phyloP scores from a whole-genome alignment of 1,140 invertebrate genomes.

The Bombus waltoni region DNA sequence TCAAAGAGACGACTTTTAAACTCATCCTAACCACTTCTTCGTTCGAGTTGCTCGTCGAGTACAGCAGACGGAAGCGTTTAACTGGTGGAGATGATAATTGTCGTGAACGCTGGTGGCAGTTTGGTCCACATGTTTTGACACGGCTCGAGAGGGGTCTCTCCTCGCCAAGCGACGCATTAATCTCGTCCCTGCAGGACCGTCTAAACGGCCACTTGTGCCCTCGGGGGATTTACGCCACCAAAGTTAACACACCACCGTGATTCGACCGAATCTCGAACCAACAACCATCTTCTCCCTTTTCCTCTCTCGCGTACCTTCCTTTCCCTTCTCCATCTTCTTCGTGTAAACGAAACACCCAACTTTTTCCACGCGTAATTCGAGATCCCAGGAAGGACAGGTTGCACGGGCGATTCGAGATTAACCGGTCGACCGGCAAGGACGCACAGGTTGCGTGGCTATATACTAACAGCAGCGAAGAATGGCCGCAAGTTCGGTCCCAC shows the following conservation, averaged over 20 bases:
- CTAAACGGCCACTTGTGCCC: constrained; percentile 22
- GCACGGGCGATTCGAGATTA: constrained; percentile 64
- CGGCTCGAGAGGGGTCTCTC: constrained; percentile 27
- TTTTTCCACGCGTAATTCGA: constrained; percentile 60
- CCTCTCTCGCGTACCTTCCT: background rate
- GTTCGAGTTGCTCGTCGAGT: background rate
- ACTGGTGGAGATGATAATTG: constrained; percentile 32
- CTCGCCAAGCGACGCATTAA: constrained; percentile 36
- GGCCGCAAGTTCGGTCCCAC: constrained; percentile 22
- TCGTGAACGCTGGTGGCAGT: constrained; percentile 28
- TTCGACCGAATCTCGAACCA: background rate
- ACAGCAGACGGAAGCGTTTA: constrained; percentile 57
- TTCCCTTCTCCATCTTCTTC: background rate
- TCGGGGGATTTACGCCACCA: constrained; percentile 12
- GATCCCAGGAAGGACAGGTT: constrained; percentile 59
- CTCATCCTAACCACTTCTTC: constrained; percentile 3
- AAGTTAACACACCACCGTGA: background rate
- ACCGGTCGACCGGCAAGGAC: constrained; percentile 33
- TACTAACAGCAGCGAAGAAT: constrained; percentile 3
- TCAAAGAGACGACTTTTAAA: background rate
- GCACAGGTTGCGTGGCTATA: background rate
- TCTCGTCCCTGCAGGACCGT: constrained; percentile 9
- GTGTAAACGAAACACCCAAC: constrained; percentile 48
- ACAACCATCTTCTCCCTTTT: background rate
- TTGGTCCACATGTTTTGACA: constrained; percentile 65